A percentile compares a stretch with the other conserved stretches of the same genome.
Conservation (phyloP, 2,797 vertebrate species). For the Staurois parvus region DNA sequence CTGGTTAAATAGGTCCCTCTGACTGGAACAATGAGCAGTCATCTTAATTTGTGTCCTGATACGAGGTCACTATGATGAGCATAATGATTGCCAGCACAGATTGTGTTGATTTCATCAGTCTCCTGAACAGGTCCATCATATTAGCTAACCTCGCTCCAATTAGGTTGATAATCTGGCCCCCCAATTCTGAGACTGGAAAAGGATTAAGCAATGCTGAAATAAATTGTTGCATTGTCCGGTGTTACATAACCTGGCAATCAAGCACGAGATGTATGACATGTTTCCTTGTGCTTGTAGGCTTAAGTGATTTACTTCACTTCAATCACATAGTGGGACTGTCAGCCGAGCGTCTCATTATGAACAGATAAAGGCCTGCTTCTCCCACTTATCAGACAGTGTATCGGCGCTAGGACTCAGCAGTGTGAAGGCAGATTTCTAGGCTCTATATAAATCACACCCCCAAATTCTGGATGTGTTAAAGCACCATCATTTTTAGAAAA, state of each 20-base stretch:
- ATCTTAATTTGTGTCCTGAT: not conserved
- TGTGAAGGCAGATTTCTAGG: too few relatives aligned
- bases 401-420: not conserved
- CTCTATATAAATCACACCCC: too few relatives aligned
- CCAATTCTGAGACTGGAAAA: not conserved
- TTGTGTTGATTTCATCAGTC: not conserved
- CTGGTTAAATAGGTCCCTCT: not conserved
- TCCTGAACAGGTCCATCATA: not conserved
- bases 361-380: not conserved
- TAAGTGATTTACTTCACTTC: constrained; percentile 12
- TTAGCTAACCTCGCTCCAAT: constrained; percentile 8
- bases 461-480: too few relatives aligned
- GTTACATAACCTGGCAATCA: constrained; percentile 32
- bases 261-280: not conserved
- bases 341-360: not conserved
- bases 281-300: constrained; percentile 29
- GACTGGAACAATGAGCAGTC: not conserved
- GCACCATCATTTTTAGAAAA: too few relatives aligned
- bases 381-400: not conserved
- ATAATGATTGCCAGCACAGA: not conserved
- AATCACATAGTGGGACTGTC: constrained; percentile 5
- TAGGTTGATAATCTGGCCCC: constrained; percentile 9
- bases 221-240: not conserved
- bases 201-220: constrained; percentile 16
- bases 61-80: not conserved